Base-by-base conservation (phyloP, 2,888 invertebrate genomes). In the Drosophila phalerata region DNA sequence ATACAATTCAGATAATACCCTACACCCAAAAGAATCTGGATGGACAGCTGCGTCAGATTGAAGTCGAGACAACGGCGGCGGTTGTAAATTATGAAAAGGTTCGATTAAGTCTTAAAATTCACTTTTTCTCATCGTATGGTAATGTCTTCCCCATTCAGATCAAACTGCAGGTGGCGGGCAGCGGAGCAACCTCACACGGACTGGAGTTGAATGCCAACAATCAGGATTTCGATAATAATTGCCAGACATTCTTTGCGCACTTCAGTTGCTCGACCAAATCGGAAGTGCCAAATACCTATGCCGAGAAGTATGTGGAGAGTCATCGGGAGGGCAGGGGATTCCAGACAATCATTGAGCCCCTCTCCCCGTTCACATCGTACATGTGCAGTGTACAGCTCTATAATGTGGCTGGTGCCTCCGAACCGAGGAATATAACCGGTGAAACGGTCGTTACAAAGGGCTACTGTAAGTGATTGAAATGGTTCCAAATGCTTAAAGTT, bases 1-100 rank as follows among this genome's bases (percentile, higher is more conserved):
- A 92, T 52, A 89, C 79, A 0, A 82, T 92, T 34, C 91, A 92
- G 71, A 90, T 92, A 19, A 91, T 91, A 51, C 86, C 92, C 17
- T 81, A 77, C 3, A 91, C 92, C 3, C 66, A 61, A 1, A 57
- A 70, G 9, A 82, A 60, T 28, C 72, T 79, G 17, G 91, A 92
- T 51, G 92, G 92, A 0, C 65, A 80, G 19, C 57, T 81, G 6
- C 69, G 68, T 3, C 81, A 80, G 3, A 76, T 91, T 19, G 83
- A 85, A 6, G 80, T 81, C 8, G 86, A 90, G 60, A 92, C 91
- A 0, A 43, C 22, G 3, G 66, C 81, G 5, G 81, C 91, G 0
- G 69, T 87, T 22, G 79, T 86, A 0, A 72, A 90, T 45, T 32
- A 55, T 6, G 69, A 75, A 0, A 89, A 89, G 71, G 81, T 64